A percentile compares a stretch with the other conserved stretches of the same genome.
Evolutionary conservation across 2,888 invertebrate species (phyloP).

Genomic region (Zele albiditarsus): DNA sequence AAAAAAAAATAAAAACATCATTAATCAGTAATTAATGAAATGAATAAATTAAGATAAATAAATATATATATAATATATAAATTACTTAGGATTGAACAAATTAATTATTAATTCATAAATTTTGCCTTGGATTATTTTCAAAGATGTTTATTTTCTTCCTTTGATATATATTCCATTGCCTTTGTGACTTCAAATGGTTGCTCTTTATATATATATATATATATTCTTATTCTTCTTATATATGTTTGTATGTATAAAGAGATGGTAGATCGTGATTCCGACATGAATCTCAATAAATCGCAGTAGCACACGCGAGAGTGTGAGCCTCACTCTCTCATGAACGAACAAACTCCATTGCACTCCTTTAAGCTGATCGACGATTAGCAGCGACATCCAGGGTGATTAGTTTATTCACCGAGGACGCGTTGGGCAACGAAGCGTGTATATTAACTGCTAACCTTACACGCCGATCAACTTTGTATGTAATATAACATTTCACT

Average conservation of each 20-base stretch:
- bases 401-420: slow-evolving; percentile 55
- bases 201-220: not conserved
- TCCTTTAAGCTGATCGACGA: slow-evolving; percentile 47
- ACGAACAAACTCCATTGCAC: slow-evolving; percentile 18
- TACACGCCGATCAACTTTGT: slow-evolving; percentile 39
- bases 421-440: slow-evolving; percentile 50
- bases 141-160: not conserved
- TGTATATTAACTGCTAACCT: slow-evolving; percentile 42
- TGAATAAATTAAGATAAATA: not conserved
- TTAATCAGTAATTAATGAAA: not conserved
- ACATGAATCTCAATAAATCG: slow-evolving; percentile 28
- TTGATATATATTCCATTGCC: not conserved
- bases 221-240: not conserved
- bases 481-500: slow-evolving; percentile 38
- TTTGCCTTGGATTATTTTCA: not conserved
- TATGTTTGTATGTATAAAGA: not conserved
- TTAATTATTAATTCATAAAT: slow-evolving; percentile 7
- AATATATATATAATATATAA: not conserved
- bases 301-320: slow-evolving; percentile 26
- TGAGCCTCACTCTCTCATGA: not conserved
- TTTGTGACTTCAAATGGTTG: not conserved
- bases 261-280: not conserved
- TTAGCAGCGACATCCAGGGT: slow-evolving; percentile 54
- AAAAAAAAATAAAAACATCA: not conserved
- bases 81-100: not conserved